A percentile compares a stretch with the other conserved stretches of the same genome.
These are phyloP conservation scores for Corythaeola cristata DNA, from an alignment of 2,113 vertebrate species.

Conservation along the genomic window DNA sequence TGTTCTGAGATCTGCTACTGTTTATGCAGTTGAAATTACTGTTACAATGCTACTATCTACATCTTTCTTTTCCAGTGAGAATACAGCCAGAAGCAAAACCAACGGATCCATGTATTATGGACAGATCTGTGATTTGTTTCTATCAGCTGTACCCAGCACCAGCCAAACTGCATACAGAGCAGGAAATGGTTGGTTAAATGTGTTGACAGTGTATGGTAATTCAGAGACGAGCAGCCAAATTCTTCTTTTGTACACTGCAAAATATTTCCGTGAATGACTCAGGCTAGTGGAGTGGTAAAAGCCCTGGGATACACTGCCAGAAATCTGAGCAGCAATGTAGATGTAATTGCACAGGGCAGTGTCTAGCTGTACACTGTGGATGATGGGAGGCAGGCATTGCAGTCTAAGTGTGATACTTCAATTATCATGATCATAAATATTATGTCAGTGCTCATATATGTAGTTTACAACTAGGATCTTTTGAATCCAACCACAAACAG, in stretches of 20 bases:
- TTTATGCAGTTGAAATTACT: not conserved
- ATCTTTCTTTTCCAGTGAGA: not conserved
- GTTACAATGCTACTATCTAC: not conserved
- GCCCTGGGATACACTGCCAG: not conserved
- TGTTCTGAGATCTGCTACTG: not conserved
- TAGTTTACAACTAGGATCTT: not conserved
- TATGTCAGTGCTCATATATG: not conserved
- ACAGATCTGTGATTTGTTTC: not conserved
- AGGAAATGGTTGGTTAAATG: constrained; percentile 1
- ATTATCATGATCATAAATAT: not conserved
- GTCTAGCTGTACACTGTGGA: not conserved
- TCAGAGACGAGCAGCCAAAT: constrained; percentile 11
- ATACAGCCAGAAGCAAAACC: not conserved
- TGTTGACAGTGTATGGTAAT: constrained; percentile 10
- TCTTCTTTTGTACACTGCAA: not conserved
- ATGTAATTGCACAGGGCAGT: not conserved
- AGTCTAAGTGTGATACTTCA: not conserved
- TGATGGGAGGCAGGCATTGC: not conserved
- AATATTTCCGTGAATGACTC: constrained; percentile 40
- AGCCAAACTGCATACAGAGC: not conserved
- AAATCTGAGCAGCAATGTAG: not conserved
- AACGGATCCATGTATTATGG: not conserved
- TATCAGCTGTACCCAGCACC: not conserved
- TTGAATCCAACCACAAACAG: not conserved
- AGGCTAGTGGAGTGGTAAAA: not conserved